Conservation (phyloP, 2,797 vertebrate species). For the Pangasius krempfi region DNA sequence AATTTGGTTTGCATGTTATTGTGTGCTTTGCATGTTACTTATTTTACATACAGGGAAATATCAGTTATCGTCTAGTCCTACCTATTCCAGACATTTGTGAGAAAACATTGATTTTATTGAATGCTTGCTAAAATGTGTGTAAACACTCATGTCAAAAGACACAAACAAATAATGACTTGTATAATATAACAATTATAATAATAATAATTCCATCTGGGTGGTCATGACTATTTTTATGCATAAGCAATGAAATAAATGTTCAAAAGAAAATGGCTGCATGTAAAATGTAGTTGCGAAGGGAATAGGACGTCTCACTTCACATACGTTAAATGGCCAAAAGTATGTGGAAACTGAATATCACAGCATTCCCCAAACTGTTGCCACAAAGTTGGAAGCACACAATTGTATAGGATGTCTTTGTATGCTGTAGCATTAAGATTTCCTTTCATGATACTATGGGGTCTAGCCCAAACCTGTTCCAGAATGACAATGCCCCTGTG, state of each 20-base stretch:
- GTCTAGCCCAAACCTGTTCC: not conserved
- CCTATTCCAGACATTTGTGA: not conserved
- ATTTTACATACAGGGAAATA: not conserved
- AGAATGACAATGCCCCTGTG: not conserved
- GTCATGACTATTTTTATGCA: not conserved
- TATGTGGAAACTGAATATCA: not conserved
- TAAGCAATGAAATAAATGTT: not conserved
- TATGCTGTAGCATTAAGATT: not conserved
- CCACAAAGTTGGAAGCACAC: not conserved
- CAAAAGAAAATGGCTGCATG: not conserved
- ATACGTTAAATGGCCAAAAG: not conserved
- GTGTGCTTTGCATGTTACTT: not conserved
- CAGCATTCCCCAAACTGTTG: not conserved
- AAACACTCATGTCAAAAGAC: not conserved
- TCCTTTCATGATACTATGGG: not conserved
- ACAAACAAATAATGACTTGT: not conserved
- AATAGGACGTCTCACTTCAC: not conserved
- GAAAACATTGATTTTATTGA: not conserved
- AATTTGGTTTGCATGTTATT: not conserved
- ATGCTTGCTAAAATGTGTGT: not conserved
- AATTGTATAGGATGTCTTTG: not conserved
- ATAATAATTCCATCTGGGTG: not conserved
- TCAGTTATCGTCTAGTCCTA: not conserved
- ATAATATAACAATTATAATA: too few species aligned
- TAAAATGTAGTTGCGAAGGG: not conserved